Evolutionary conservation across 2,888 invertebrate species (phyloP), one percentile per base, ranked within the genome.

Genomic region (Charanyca ferruginea): DNA sequence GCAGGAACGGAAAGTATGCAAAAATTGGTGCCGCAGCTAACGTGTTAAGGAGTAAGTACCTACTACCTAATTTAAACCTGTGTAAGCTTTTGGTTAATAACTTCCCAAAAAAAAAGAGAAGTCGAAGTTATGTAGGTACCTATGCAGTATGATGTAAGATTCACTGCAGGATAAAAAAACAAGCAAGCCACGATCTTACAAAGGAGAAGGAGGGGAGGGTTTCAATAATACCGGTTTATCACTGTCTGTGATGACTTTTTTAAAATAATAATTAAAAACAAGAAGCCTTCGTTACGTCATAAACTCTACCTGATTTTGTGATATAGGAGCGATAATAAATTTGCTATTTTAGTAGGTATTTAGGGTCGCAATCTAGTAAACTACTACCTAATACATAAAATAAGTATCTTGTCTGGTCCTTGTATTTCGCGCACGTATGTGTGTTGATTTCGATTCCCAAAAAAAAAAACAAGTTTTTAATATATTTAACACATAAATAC

Each of bases 161-260:
- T 44, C n/a, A 23, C n/a, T 22, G 3, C 28, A 23, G 7, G 22
- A 35, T 28, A 73, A 66, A 66, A 73, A 22, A 25, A 18, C 22
- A 48, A 28, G 2, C 32, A 23, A n/a, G 0, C 38, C 23, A 28
- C 13, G 16, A 23, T 47, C 45, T 7, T 22, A 38, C 18, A 16
- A 16, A 18, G 28, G 28, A 28, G 4, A 3, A 1, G 35, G 35
- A 3, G 38, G 13, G 22, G 18, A 1, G 16, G n/a, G 11, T 9
- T n/a, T 20, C 7, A 44, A 44, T n/a, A 64, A 42, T 63, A 23
- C 67, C 44, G 75, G 67, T 67, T 51, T 16, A 23, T n/a, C 44
- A n/a, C n/a, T 42, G n/a, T n/a, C n/a, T n/a, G n/a, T n/a, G n/a
- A n/a, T n/a, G n/a, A n/a, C n/a, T n/a, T n/a, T n/a, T n/a, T n/a